Percentiles rank a stretch among this genome's conserved stretches.
These are phyloP conservation scores for Orius laevigatus DNA, from an alignment of 1,140 invertebrate genomes.

Conservation along the genomic window DNA sequence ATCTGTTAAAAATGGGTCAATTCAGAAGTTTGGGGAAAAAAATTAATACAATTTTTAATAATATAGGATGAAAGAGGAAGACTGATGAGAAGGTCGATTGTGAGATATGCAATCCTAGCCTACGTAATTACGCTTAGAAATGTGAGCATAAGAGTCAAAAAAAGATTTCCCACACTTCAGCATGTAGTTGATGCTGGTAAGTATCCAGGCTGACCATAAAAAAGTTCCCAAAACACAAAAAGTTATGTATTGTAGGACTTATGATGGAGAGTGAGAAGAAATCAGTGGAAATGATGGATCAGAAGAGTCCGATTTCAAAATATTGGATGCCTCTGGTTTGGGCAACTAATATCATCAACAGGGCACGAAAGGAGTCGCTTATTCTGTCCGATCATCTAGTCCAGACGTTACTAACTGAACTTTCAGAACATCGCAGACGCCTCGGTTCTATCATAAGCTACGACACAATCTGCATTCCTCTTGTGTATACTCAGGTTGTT, in stretches of 20 bases:
- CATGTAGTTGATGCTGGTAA: slow-evolving; percentile 76
- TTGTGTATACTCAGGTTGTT: slow-evolving; percentile 88
- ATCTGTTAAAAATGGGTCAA: no score
- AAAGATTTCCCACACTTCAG: slow-evolving; percentile 73
- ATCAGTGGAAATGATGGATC: slow-evolving; percentile 73
- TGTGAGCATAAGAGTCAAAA: slow-evolving; percentile 70
- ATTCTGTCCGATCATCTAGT: slow-evolving; percentile 73
- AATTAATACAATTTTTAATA: no score
- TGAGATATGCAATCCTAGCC: slow-evolving; percentile 70
- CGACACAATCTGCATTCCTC: slow-evolving; percentile 89
- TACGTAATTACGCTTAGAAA: slow-evolving; percentile 71
- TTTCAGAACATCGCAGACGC: slow-evolving; percentile 61
- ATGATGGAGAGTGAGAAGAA: slow-evolving; percentile 80
- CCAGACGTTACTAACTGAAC: slow-evolving; percentile 60
- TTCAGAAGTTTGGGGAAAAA: no score
- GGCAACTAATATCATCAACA: slow-evolving; percentile 76
- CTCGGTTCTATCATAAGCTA: slow-evolving; percentile 71
- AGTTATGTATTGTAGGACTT: slow-evolving; percentile 35
- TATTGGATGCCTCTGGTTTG: slow-evolving; percentile 85
- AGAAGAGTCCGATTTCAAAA: slow-evolving; percentile 68
- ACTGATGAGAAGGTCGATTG: slow-evolving; percentile 72
- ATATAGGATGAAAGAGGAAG: slow-evolving; percentile 63
- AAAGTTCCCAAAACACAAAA: no score
- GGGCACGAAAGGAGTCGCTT: slow-evolving; percentile 59
- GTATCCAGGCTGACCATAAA: slow-evolving; percentile 21